Conservation (phyloP, 2,113 vertebrate genomes). For the Aphelocoma coerulescens region DNA sequence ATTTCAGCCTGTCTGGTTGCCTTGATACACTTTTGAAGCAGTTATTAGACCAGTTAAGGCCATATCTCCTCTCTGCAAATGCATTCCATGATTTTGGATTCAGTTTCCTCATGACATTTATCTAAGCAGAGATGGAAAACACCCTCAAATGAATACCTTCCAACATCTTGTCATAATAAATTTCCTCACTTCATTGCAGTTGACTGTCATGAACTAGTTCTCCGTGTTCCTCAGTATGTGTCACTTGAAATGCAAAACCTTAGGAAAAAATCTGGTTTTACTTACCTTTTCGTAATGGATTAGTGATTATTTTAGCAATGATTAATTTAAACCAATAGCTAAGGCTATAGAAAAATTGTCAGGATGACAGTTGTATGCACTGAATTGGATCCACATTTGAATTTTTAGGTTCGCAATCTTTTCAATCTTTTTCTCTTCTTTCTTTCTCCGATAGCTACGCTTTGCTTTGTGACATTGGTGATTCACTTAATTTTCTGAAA, state of each 20-base stretch:
- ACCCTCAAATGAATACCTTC: background rate
- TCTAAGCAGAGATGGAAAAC: background rate
- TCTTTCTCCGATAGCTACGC: background rate
- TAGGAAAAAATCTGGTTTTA: background rate
- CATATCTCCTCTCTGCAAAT: background rate
- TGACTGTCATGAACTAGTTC: background rate
- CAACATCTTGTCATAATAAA: background rate
- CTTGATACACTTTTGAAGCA: background rate
- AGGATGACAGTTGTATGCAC: background rate
- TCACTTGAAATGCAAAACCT: background rate
- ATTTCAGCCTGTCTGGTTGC: background rate
- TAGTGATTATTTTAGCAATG: background rate
- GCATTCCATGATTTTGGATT: background rate
- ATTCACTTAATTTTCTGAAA: background rate
- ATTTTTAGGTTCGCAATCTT: background rate
- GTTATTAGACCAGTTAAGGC: background rate
- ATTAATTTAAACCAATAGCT: background rate
- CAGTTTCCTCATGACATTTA: background rate
- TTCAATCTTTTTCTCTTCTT: background rate
- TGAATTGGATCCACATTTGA: background rate
- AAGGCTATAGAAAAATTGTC: background rate
- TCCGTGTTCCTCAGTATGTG: background rate
- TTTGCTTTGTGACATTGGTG: background rate
- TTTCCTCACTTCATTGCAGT: background rate
- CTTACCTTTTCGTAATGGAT: background rate